Evolutionary conservation across 1,140 invertebrate species (phyloP).

Genomic region (Augochlora pura): DNA sequence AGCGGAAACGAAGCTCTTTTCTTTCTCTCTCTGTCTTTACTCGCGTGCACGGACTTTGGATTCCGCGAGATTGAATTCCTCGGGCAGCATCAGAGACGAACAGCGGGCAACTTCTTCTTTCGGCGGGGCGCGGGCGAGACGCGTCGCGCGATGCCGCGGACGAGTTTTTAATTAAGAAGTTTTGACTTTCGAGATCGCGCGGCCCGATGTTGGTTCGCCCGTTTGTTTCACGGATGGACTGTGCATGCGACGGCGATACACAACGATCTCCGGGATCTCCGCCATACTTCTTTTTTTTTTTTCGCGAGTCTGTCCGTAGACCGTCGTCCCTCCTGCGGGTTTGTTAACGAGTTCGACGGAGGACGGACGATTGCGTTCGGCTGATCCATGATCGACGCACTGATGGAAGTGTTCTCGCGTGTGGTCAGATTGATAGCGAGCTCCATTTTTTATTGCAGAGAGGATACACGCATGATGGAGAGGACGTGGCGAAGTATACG

Average conservation of each 20-base stretch:
- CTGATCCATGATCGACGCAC: not conserved
- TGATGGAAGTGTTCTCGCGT: not conserved
- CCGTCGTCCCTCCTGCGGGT: not conserved
- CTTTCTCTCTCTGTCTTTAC: not conserved
- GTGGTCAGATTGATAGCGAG: not conserved
- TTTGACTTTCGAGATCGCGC: conserved; percentile 23
- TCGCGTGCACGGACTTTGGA: conserved; percentile 10
- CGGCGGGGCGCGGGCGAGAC: not conserved
- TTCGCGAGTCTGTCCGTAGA: not conserved
- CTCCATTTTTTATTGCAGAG: conserved; percentile 71
- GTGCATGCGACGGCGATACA: not conserved
- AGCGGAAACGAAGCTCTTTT: not conserved
- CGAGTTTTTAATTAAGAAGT: conserved; percentile 25
- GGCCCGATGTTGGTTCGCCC: conserved; percentile 24
- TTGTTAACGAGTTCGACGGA: not conserved
- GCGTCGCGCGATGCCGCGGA: too few species aligned
- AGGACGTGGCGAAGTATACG: conserved; percentile 77
- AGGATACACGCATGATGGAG: conserved; percentile 73
- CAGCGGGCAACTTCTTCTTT: conserved; percentile 16
- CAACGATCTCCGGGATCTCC: conserved; percentile 8
- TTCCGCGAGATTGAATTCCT: conserved; percentile 29
- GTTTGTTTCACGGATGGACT: not conserved
- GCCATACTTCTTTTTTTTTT: not conserved
- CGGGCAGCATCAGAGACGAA: not conserved
- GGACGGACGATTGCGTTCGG: not conserved